Evolutionary conservation across 2,888 invertebrate species (phyloP).

Genomic region (Campoplex capitator): DNA sequence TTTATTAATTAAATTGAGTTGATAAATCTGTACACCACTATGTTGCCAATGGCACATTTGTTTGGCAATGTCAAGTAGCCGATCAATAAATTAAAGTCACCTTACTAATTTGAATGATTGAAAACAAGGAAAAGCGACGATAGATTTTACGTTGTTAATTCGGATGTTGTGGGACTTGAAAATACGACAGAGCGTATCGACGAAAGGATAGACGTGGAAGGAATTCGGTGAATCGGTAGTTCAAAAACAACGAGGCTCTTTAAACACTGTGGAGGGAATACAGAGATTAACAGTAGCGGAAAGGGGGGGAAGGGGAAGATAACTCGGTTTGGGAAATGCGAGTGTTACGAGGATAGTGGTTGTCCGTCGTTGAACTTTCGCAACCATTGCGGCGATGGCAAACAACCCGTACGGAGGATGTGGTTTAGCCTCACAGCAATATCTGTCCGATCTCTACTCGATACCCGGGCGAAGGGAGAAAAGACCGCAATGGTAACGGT

Average conservation of each 20-base stretch:
- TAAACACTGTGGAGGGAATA: slow-evolving; percentile 20
- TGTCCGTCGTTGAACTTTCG: slow-evolving; percentile 59
- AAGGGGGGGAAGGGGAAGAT: slow-evolving; percentile 57
- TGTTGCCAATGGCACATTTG: neutral
- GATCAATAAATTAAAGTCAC: too few species aligned
- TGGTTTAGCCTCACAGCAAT: slow-evolving; percentile 63
- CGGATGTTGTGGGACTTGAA: neutral
- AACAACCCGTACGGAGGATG: slow-evolving; percentile 54
- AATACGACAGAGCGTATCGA: neutral
- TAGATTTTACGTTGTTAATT: neutral
- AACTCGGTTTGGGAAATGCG: slow-evolving; percentile 53
- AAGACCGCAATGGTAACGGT: slow-evolving; percentile 48
- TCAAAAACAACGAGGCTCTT: neutral
- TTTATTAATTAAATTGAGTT: neutral
- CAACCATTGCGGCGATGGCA: slow-evolving; percentile 38
- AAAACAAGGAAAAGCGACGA: too few species aligned
- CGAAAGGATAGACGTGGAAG: neutral
- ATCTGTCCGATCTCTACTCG: slow-evolving; percentile 62
- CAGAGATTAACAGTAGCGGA: slow-evolving; percentile 52
- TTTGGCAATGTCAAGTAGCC: too few species aligned
- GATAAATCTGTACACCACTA: neutral
- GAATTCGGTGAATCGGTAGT: slow-evolving; percentile 8
- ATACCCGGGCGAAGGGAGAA: slow-evolving; percentile 48
- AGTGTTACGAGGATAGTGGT: slow-evolving; percentile 48
- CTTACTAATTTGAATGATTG: too few species aligned